Conservation (phyloP, 2,797 vertebrate genomes). For the Anas flavirostris region DNA sequence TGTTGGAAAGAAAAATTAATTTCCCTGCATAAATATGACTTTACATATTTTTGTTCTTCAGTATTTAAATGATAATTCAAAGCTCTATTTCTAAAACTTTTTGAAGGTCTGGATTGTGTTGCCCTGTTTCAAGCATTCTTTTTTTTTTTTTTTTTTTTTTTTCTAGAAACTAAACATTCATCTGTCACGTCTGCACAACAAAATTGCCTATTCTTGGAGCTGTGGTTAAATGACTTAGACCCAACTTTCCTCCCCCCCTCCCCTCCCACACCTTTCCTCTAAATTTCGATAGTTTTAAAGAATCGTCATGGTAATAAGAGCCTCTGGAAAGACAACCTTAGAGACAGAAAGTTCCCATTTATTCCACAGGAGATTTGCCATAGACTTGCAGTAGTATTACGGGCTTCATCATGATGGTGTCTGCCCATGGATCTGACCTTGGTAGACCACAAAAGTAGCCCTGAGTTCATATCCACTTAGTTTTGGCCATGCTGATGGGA, state of each 20-base stretch:
- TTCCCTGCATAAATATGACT: neutral
- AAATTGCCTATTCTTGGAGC: conserved; percentile 39
- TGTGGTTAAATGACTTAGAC: conserved; percentile 31
- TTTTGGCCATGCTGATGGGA: neutral
- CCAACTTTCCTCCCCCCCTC: neutral
- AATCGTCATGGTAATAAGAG: neutral
- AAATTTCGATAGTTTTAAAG: conserved; percentile 15
- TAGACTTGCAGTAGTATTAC: neutral
- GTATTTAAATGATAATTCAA: neutral
- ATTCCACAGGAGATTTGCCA: neutral
- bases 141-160: neutral
- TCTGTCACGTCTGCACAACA: conserved; percentile 20
- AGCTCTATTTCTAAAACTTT: neutral
- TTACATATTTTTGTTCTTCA: neutral
- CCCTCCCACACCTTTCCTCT: conserved; percentile 43
- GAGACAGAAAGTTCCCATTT: neutral
- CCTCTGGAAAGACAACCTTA: fast-evolving
- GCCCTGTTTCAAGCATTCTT: neutral
- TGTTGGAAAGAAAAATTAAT: neutral
- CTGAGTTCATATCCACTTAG: neutral
- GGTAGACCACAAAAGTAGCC: neutral
- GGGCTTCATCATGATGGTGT: neutral
- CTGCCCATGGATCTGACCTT: fast-evolving
- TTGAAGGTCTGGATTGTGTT: neutral
- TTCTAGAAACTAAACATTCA: neutral